Conservation (phyloP, 2,888 invertebrate species). For the Eudemis profundana region DNA sequence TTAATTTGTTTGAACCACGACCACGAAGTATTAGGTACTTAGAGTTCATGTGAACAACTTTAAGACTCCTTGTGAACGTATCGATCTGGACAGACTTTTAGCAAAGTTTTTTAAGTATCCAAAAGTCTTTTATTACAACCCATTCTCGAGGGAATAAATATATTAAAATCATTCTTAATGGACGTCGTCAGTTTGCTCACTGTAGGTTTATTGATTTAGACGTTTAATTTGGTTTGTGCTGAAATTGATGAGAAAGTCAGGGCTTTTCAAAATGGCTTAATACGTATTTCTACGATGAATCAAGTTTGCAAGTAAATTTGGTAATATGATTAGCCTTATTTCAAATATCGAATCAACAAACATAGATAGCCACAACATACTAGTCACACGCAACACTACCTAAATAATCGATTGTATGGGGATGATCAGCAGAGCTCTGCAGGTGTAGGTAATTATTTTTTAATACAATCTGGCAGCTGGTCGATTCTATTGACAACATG, state of each 20-base stretch:
- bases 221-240: constrained; percentile 11
- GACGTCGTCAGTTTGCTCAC: neutral
- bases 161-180: neutral
- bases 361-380: no score
- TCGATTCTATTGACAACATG: no score
- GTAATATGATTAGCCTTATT: no score
- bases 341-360: no score
- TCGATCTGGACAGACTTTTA: neutral
- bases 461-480: neutral
- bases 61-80: neutral
- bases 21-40: neutral
- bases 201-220: constrained; percentile 7
- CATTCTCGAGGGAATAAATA: neutral
- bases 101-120: neutral
- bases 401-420: no score
- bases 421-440: no score
- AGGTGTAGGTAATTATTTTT: no score
- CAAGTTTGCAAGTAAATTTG: neutral
- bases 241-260: constrained; percentile 3
- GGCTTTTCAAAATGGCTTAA: neutral
- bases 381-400: no score
- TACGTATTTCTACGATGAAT: neutral
- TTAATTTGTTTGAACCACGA: no score
- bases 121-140: constrained; percentile 9
- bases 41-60: neutral